A percentile compares a stretch with the other conserved stretches of the same genome.
Conservation (phyloP, 2,888 invertebrate genomes). For the Hydropsyche betteni region DNA sequence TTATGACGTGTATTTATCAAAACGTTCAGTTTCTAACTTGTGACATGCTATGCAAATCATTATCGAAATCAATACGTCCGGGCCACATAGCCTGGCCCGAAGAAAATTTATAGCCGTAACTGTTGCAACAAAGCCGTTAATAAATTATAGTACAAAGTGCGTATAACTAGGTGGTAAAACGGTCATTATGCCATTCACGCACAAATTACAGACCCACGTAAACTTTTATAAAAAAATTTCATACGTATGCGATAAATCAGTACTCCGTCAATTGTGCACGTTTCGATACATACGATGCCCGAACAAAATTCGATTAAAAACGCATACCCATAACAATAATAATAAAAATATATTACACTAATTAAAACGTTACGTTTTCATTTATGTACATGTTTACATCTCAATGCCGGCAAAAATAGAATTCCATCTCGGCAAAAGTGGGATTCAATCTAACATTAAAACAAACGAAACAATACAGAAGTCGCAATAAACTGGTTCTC, state of each 20-base stretch:
- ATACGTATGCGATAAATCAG: not conserved
- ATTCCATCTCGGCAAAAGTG: too few species aligned
- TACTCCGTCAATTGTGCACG: not conserved
- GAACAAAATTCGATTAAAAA: not conserved
- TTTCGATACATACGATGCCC: not conserved
- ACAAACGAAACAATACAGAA: conserved; percentile 21
- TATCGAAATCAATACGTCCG: not conserved
- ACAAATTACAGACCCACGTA: conserved; percentile 14
- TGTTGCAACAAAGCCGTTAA: conserved; percentile 25
- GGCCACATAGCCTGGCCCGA: not conserved
- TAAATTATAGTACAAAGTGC: conserved; percentile 14
- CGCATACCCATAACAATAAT: not conserved
- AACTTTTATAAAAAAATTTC: not conserved
- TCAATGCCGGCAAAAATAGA: too few species aligned
- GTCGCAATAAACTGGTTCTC: conserved; percentile 14
- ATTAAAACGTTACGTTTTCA: too few species aligned
- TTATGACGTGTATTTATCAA: not conserved
- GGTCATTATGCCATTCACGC: conserved; percentile 19
- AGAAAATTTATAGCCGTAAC: conserved; percentile 19
- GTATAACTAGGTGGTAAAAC: conserved; percentile 25
- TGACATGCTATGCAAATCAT: not conserved
- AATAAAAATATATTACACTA: too few species aligned
- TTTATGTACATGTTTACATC: too few species aligned
- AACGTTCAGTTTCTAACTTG: not conserved
- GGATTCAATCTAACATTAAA: not conserved